Base-by-base conservation (phyloP, 1,140 invertebrate species). In the Drosophila bocki region DNA sequence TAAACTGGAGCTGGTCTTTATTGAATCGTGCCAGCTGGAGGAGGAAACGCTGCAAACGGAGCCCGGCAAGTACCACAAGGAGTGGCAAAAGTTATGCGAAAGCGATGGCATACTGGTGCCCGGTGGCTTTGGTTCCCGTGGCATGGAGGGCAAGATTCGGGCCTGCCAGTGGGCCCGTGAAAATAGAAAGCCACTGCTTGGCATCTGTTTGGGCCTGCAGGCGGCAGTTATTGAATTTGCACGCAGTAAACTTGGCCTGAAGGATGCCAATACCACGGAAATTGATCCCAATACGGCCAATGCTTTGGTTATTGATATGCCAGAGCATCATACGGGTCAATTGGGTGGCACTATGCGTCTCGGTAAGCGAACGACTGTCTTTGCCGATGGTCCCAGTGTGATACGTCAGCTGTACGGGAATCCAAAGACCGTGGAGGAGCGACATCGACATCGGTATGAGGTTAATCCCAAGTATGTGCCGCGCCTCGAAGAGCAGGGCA, bases 331-430 rank as follows among this genome's bases (percentile, higher is more conserved):
- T 93, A 95, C 95, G 7, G 98, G 97, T 2, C 94, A 97, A 72
- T 96, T 99, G 94, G 99, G 99, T 7, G 99, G 98, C 26, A 99
- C 99, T 0, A 99, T 99, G 99, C 94, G 99, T 67, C 94, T 99
- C 11, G 99, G 99, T 12, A 97, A 97, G 91, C 95, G 98, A 78
- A 95, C 95, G 47, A 99, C 99, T 2, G 93, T 96, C 41, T 98
- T 99, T 82, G 94, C 94, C 57, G 75, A 92, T 0, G 81, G 91
- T 19, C 81, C 90, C 51, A 95, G 95, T 51, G 96, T 95, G 75
- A 93, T 96, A 63, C 93, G 95, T 81, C 95, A 96, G 93, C 93
- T 99, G 11, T 99, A 99, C 94, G 95, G 95, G 0, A 97, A 97
- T 83, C 95, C 95, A 60, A 95, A 96, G 33, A 93, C 92, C 41